These are phyloP conservation scores for Callyntrura guangdongensis DNA, from an alignment of 2,888 invertebrate species.

Conservation along the genomic window DNA sequence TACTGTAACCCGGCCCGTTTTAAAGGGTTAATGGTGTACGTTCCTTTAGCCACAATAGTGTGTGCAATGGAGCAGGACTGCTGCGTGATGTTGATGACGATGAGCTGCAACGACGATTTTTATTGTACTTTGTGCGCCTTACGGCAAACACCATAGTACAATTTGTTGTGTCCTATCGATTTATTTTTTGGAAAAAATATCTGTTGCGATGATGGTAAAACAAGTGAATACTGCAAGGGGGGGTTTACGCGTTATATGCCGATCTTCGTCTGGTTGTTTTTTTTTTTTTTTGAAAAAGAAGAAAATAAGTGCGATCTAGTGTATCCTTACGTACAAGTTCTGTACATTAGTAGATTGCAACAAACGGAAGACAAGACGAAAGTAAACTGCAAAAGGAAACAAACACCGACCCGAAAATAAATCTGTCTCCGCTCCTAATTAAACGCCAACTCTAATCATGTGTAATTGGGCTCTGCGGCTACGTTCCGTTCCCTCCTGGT, in stretches of 20 bases:
- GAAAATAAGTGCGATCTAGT: neutral
- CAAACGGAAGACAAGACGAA: neutral
- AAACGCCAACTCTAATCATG: slow-evolving; percentile 85
- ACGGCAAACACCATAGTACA: neutral
- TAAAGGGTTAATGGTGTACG: slow-evolving; percentile 1
- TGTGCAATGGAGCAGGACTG: slow-evolving; percentile 13
- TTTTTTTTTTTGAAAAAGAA: slow-evolving; percentile 4
- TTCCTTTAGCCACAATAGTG: too few relatives aligned
- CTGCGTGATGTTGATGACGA: slow-evolving; percentile 26
- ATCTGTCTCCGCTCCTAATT: slow-evolving; percentile 85
- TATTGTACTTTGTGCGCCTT: slow-evolving; percentile 8
- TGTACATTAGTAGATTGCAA: neutral
- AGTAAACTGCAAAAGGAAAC: slow-evolving; percentile 64
- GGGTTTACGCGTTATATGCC: too few relatives aligned
- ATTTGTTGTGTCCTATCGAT: neutral
- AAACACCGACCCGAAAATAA: slow-evolving; percentile 84
- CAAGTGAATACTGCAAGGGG: neutral
- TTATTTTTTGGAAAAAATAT: neutral
- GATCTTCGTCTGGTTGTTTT: neutral
- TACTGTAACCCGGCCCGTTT: slow-evolving; percentile 18
- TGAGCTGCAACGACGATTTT: neutral
- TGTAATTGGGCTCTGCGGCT: slow-evolving; percentile 84
- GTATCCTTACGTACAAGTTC: neutral
- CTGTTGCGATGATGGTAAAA: neutral
- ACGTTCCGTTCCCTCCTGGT: slow-evolving; percentile 81